Base-by-base conservation (phyloP, 1,140 invertebrate genomes). In the Caenorhabditis inopinata region DNA sequence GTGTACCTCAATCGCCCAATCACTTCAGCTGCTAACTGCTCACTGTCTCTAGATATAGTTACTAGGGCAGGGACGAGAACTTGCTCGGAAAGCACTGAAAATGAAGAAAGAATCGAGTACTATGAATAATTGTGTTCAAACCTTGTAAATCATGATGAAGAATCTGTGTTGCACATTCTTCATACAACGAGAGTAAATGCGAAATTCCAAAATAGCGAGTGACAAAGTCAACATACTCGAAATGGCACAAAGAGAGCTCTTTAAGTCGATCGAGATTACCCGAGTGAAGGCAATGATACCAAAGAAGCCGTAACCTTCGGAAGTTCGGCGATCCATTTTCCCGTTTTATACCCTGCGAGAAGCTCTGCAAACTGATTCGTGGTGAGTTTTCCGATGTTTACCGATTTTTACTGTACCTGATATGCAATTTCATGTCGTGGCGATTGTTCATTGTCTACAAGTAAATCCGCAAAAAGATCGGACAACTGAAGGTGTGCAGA, bases 21-120 rank as follows among this genome's bases (percentile, higher is more conserved):
- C 16, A 88, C 85, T 84, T 87, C 86, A 35, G 87, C 86, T 35
- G 88, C 87, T 76, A 88, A 81, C 74, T 87, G 87, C 29, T 86
- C 81, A 35, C 48, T 49, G 46, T 88, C 86, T 25, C 84, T 29
- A 16, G 85, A 83, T 14, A 87, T 80, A 11, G 86, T 87, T 35
- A 49, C 68, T 16, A 87, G 79, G 7, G 86, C 80, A 35, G 86
- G 86, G 7, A 88, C 75, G 12, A 87, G 68, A 4, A 88, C 85
- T 83, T 88, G 86, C 42, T 86, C 85, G 45, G 84, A 88, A 11
- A 88, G 62, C 18, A 87, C 87, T 79, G 68, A 74, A 79, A 79
- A 48, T 23, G 4, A 9, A 32, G 21, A 73, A 25, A 35, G 29
- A 9, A 73, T 73, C 6, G 29, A 76, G 16, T 76, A 0, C 1